Evolutionary conservation across 2,888 invertebrate species (phyloP), one percentile per base, ranked within the genome.

Genomic region (Agrochola lota): DNA sequence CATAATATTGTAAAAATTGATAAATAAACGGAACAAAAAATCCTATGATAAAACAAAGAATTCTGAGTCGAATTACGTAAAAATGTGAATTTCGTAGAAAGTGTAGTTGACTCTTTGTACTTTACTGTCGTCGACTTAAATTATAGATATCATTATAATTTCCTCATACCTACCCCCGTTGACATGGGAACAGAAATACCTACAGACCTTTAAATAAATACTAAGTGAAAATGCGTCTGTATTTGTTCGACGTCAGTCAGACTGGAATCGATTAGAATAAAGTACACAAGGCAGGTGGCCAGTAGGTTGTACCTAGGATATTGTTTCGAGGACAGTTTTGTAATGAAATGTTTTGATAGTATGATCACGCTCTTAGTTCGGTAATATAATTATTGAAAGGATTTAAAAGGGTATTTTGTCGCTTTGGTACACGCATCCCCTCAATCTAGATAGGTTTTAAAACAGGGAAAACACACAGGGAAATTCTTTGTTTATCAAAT

Each of bases 181-280:
- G 68, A 23, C 66, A 72, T 76, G 46, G 67, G 15, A 69, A 85
- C 83, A 11, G 15, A 55, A 72, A 66, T 63, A 71, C 20, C 63
- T 73, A 83, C 68, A 83, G 46, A 72, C 52, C 30, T 66, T 62
- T 83, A 40, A 70, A 78, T 49, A 74, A 84, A 74, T 70, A 83
- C 23, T 66, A 60, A 83, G 46, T 72, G 62, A 70, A 59, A 67
- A 86, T 70, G 71, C 52, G 74, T 78, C 66, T 67, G 17, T 85
- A 26, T 85, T 71, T 74, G 52, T 74, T 11, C 49, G 35, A 64
- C 60, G 68, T 71, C 71, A 74, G 59, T 49, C 17, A 46, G 15
- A 9, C 30, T 79, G 20, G 62, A 70, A 84, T 86, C 86, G 84
- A 84, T 86, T 75, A 71, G 66, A 78, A 74, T 70, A 66, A 71